Percentiles rank a stretch among this genome's conserved stretches.
phyloP scores from a whole-genome alignment of 2,113 vertebrate species.

The Mustela nigripes region DNA sequence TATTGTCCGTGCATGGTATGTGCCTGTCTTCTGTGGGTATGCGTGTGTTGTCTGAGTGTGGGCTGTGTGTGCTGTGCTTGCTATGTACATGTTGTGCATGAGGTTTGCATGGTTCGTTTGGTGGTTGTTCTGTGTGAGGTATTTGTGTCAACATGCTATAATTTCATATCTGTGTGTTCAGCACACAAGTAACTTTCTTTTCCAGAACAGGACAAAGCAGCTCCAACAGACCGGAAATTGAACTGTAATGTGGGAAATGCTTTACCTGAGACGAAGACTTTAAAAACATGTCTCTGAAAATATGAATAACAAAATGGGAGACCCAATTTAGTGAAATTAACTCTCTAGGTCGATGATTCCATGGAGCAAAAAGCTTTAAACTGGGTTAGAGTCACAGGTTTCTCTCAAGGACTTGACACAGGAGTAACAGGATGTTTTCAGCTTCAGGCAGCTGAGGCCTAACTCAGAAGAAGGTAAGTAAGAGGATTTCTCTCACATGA shows the following conservation, averaged over 20 bases:
- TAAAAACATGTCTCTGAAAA: background rate
- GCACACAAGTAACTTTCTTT: background rate
- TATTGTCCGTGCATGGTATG: background rate
- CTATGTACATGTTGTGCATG: background rate
- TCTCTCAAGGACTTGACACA: background rate
- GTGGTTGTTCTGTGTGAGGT: background rate
- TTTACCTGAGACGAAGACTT: background rate
- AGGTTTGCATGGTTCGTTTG: background rate
- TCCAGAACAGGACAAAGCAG: background rate
- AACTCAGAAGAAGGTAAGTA: background rate
- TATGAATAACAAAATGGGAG: background rate
- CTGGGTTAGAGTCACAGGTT: background rate
- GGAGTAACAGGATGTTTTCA: background rate
- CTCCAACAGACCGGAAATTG: accelerated
- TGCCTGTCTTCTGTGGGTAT: background rate
- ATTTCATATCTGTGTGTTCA: background rate
- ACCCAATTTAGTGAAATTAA: background rate
- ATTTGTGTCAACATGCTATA: background rate
- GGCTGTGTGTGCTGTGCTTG: too few species aligned
- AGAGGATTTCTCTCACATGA: background rate
- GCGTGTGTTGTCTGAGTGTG: background rate
- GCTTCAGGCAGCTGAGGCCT: background rate
- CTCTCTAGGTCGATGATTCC: background rate
- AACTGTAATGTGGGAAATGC: background rate
- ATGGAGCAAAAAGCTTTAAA: background rate